phyloP scores from a whole-genome alignment of 2,888 invertebrate species.

The Acrobasis repandana region DNA sequence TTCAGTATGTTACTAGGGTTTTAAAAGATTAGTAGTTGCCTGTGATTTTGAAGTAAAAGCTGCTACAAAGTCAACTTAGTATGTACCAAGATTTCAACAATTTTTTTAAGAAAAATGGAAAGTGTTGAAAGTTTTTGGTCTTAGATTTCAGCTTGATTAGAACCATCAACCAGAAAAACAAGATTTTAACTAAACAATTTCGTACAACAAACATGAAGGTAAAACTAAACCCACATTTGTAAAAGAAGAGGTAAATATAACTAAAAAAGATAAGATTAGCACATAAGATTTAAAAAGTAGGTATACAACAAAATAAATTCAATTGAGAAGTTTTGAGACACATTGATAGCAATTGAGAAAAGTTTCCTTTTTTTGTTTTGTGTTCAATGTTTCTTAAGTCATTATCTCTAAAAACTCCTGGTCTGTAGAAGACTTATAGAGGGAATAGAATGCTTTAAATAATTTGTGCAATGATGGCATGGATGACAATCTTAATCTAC shows the following conservation, averaged over 20 bases:
- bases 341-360: background rate
- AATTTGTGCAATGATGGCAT: conserved; percentile 24
- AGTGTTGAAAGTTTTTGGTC: background rate
- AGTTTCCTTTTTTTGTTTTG: background rate
- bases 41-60: background rate
- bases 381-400: background rate
- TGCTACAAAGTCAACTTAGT: background rate
- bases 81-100: background rate
- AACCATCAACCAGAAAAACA: background rate
- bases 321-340: background rate
- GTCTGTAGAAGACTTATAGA: background rate
- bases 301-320: background rate
- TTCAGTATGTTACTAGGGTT: conserved; percentile 55
- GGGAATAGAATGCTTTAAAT: conserved; percentile 23
- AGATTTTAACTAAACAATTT: background rate
- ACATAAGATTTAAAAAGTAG: background rate
- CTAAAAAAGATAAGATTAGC: background rate
- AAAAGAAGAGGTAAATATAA: background rate
- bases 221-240: background rate
- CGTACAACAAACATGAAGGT: background rate
- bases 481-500: conserved; percentile 46
- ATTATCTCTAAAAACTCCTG: background rate
- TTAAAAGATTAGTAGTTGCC: conserved; percentile 23
- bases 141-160: too few relatives aligned
- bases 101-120: background rate